Evolutionary conservation across 2,797 vertebrate genomes (phyloP), one percentile per base, ranked within the genome.

Genomic region (Pogonophryne albipinna): DNA sequence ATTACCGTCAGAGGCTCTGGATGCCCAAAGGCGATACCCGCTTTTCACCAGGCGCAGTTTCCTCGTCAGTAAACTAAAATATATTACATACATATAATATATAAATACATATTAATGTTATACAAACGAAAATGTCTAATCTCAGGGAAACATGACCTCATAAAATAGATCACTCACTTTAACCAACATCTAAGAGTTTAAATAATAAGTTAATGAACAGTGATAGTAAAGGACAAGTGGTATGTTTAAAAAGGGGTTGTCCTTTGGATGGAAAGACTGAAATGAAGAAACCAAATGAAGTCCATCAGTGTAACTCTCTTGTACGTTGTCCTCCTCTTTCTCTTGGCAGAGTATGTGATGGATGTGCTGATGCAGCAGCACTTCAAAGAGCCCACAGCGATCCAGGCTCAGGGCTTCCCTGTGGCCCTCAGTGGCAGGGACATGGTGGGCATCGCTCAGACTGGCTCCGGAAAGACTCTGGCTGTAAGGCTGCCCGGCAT

Each of bases 391-490:
- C 98, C 98, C 38, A 99, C 98, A 77, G 96, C 98, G 0, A 99
- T 99, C 90, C 98, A 99, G 90, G 94, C 96, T 83, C 98, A 99
- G 90, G 98, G 98, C 59, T 99, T 99, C 85, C 98, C 98, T 0
- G 89, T 97, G 58, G 98, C 98, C 10, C 95, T 99, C 55, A 98
- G 97, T 3, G 98, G 98, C 41, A 95, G 94, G 41, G 98, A 99
- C 89, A 96, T 99, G 97, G 98, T 99, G 94, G 98, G 98, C 92
- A 99, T 99, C 71, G 98, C 98, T 2, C 98, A 99, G 92, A 99
- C 98, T 0, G 98, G 98, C 79, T 99, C 98, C 42, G 98, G 98
- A 76, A 99, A 99, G 91, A 99, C 98, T 0, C 90, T 99, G 64
- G 96, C 98, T 66, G 98, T 99, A 94, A 63, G 97, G 87, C 78